Evolutionary conservation across 1,140 invertebrate species (phyloP).

Genomic region (Trachelipus rathkii): DNA sequence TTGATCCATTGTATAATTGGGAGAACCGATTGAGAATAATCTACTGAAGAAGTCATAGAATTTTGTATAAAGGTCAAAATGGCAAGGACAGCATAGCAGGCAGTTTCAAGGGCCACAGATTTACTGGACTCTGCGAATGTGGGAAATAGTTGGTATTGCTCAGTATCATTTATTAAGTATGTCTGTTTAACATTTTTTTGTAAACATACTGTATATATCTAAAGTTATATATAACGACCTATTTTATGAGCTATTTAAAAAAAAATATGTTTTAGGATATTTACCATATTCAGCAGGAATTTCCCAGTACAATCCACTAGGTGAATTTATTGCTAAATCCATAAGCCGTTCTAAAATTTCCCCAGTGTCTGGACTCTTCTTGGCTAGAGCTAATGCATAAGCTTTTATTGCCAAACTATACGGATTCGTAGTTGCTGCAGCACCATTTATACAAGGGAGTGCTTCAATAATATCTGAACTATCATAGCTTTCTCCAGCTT

Average conservation of each 20-base stretch:
- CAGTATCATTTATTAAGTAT: too few relatives aligned
- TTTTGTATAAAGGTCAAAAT: slow-evolving; percentile 44
- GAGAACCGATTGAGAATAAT: too few relatives aligned
- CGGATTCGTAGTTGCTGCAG: slow-evolving; percentile 56
- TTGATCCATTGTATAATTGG: slow-evolving; percentile 22
- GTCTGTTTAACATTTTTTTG: too few relatives aligned
- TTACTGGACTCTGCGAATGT: too few relatives aligned
- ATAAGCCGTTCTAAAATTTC: slow-evolving; percentile 19
- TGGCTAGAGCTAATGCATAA: slow-evolving; percentile 72
- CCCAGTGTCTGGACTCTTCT: slow-evolving; percentile 60
- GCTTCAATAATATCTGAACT: not conserved
- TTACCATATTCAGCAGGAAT: slow-evolving; percentile 19
- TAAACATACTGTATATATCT: too few relatives aligned
- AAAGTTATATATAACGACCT: too few relatives aligned
- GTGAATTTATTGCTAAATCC: not conserved
- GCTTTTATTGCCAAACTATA: slow-evolving; percentile 74
- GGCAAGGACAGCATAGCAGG: slow-evolving; percentile 66
- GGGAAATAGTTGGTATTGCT: too few relatives aligned
- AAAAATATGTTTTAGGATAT: not conserved
- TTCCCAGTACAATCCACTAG: slow-evolving; percentile 25
- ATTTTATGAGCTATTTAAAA: too few relatives aligned
- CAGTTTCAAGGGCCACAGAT: slow-evolving; percentile 65
- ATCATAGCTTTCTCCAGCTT: slow-evolving; percentile 16
- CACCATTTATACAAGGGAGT: slow-evolving; percentile 1
- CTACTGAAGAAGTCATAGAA: too few relatives aligned